Evolutionary conservation across 2,888 invertebrate species (phyloP), one percentile per base, ranked within the genome.

Genomic region (Noctua comes): DNA sequence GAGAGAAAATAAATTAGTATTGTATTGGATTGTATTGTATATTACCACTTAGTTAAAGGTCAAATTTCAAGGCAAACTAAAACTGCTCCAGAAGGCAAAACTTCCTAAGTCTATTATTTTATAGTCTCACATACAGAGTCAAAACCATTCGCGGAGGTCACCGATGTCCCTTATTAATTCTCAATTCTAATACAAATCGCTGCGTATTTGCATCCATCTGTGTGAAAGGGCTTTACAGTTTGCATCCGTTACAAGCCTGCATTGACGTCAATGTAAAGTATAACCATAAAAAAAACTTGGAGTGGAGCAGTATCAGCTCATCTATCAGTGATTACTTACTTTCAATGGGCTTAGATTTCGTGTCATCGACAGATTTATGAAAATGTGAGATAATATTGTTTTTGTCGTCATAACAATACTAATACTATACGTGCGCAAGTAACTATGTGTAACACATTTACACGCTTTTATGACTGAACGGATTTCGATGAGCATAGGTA

Each of bases 251-350:
- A 31, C 31, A 68, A 76, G 18, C 6, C 13, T 76, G 65, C 57
- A 66, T 83, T 79, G 79, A 79, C 83, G 79, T 79, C 83, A 79
- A 51, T 43, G 40, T 51, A 59, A n/a, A n/a, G 18, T 51, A 83
- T 59, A 18, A 24, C 8, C 59, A 66, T 83, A 43, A 43, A 82
- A 59, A 76, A 48, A 40, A 84, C 36, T 51, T 59, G 36, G 43
- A 65, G 36, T 51, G 57, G 51, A 69, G 27, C 21, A 6, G 8
- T 77, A 62, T 84, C 57, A 59, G n/a, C 46, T 59, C 54, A 40
- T n/a, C 54, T 57, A 64, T 48, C 43, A 68, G 48, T 4, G 57
- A 71, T 79, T 64, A 71, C 36, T 51, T 16, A 51, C 70, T n/a
- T 68, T 27, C 21, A 27, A 71, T 18, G 3, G 51, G 54, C 43